A percentile compares a stretch with the other conserved stretches of the same genome.
Conservation (phyloP, 2,888 invertebrate species). For the Ennomos fuscantarius region DNA sequence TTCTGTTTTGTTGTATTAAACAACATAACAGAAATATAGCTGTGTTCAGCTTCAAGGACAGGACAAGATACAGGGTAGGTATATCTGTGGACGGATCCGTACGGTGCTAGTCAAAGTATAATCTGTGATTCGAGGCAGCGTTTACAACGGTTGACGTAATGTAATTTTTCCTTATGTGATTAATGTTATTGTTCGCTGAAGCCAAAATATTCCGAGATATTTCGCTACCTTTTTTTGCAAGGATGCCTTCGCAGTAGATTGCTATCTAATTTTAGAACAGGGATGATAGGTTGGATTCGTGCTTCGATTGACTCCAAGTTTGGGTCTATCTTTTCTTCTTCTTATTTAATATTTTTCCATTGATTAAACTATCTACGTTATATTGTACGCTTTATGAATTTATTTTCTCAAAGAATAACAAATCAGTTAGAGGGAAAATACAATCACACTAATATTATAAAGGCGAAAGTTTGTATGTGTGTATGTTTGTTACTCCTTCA, state of each 20-base stretch:
- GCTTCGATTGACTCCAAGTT: constrained; percentile 12
- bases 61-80: too few species aligned
- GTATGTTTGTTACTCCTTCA: too few species aligned
- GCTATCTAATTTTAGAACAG: constrained; percentile 14
- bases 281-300: not conserved
- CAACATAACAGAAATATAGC: too few species aligned
- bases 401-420: too few species aligned
- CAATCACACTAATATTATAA: too few species aligned
- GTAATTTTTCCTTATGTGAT: constrained; percentile 20
- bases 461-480: too few species aligned
- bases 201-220: constrained; percentile 11
- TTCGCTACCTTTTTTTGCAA: constrained; percentile 19
- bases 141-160: constrained; percentile 10
- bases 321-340: not conserved
- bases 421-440: too few species aligned
- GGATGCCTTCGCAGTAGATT: constrained; percentile 14
- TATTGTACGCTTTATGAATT: too few species aligned
- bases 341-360: too few species aligned
- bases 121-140: not conserved
- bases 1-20: not conserved
- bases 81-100: too few species aligned
- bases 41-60: too few species aligned
- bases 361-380: too few species aligned
- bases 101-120: not conserved
- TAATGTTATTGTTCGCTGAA: constrained; percentile 22